Evolutionary conservation across 1,140 invertebrate species (phyloP).

Genomic region (Mylabris phalerata): DNA sequence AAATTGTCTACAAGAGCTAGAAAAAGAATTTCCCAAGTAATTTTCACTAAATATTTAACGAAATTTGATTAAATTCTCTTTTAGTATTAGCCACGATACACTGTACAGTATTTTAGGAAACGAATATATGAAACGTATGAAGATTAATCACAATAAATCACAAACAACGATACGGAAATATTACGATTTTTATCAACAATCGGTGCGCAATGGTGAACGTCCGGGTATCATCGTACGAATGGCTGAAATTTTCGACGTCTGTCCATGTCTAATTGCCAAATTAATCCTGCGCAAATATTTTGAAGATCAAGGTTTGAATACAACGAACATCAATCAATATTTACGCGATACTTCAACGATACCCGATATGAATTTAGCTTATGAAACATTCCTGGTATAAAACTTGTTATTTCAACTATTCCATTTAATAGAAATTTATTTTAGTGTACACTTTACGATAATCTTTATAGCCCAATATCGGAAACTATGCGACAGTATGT

Average conservation of each 20-base stretch:
- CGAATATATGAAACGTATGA: slow-evolving; percentile 44
- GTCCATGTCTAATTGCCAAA: slow-evolving; percentile 58
- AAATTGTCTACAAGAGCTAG: slow-evolving; percentile 41
- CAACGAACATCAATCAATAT: slow-evolving; percentile 48
- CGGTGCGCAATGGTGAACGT: slow-evolving; percentile 31
- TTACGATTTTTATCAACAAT: slow-evolving; percentile 34
- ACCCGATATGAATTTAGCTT: slow-evolving; percentile 60
- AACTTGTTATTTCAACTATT: slow-evolving; percentile 42
- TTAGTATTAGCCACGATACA: slow-evolving; percentile 44
- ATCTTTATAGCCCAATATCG: slow-evolving; percentile 67
- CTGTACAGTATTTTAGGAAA: slow-evolving; percentile 49
- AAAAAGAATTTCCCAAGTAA: slow-evolving; percentile 38
- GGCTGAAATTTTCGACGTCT: slow-evolving; percentile 48
- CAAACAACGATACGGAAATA: slow-evolving; percentile 30
- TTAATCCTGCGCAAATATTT: slow-evolving; percentile 57
- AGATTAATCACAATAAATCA: slow-evolving; percentile 38
- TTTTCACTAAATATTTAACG: slow-evolving; percentile 11
- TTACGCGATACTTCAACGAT: slow-evolving; percentile 67
- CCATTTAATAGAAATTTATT: slow-evolving; percentile 26
- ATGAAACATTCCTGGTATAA: slow-evolving; percentile 70
- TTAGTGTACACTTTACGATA: slow-evolving; percentile 63
- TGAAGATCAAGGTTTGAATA: slow-evolving; percentile 28
- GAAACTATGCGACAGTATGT: slow-evolving; percentile 63
- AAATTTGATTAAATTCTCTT: slow-evolving; percentile 22
- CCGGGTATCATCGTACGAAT: slow-evolving; percentile 53